Base-by-base conservation (phyloP, 2,113 vertebrate species). In the Pangasianodon hypophthalmus region DNA sequence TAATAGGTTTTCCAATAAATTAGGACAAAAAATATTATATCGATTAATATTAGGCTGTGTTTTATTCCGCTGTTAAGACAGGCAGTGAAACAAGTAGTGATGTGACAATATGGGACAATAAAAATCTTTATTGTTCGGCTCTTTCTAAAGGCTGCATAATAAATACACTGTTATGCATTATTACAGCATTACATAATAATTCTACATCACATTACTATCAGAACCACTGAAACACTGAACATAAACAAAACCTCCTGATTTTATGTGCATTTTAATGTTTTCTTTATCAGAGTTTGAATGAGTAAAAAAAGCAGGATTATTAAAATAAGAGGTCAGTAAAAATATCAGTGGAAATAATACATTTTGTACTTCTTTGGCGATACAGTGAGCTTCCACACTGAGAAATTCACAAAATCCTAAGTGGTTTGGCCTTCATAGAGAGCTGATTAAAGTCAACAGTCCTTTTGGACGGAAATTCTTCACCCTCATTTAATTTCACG, bases 361-460 rank as follows among this genome's bases (percentile, higher is more conserved):
- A 14, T 44, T 60, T 82, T 44, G 37, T 60, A 24, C 18, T 58
- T 58, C 58, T 83, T 21, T 83, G 52, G 52, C 32, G 0, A 54
- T n/a, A 37, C 50, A 82, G 7, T 82, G 16, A 56, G n/a, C 32
- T 24, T 84, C 52, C 56, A 84, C 37, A 24, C 32, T 60, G 37
- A 44, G 64, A 52, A 60, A 86, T 82, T 75, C 46, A 79, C 79
- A 75, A 80, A 89, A 75, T 81, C 21, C 18, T 32, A 89, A 91
- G 80, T 88, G 81, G 67, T 82, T 81, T 87, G 37, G 48, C 54
- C 85, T 86, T 46, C 44, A 46, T 50, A 77, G 44, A 37, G 67
- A 88, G 84, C 89, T 92, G 93, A 92, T 93, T 88, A 90, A 90
- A 92, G 88, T 91, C 94, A 94, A 94, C 93, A 89, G 24, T 80